Evolutionary conservation across 2,113 vertebrate genomes (phyloP).

Genomic region (Orycteropus afer): DNA sequence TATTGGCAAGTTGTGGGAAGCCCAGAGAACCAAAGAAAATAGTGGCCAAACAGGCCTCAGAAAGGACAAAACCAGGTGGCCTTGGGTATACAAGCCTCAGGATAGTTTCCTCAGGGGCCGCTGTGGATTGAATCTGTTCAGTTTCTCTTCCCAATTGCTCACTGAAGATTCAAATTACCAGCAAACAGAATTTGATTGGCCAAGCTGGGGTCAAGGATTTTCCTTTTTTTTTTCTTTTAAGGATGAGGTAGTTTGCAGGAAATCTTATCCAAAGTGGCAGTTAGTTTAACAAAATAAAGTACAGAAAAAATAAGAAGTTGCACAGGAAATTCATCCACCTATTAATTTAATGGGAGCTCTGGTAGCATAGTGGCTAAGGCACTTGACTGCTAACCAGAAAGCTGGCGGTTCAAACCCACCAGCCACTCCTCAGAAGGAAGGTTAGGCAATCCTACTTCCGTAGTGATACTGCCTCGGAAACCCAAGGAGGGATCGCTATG

Average conservation of each 20-base stretch:
- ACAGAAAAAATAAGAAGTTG: neutral
- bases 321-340: neutral
- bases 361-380: too few relatives aligned
- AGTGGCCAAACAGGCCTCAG: neutral
- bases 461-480: too few relatives aligned
- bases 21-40: constrained; percentile 26
- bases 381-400: too few relatives aligned
- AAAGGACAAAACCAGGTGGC: neutral
- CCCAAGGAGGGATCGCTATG: too few relatives aligned
- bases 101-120: neutral
- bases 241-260: neutral
- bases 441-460: too few relatives aligned
- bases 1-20: neutral
- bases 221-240: neutral
- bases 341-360: too few relatives aligned
- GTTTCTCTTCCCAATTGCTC: neutral
- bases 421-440: too few relatives aligned
- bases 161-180: neutral
- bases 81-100: neutral
- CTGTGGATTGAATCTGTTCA: neutral
- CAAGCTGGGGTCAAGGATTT: neutral
- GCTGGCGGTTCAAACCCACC: too few relatives aligned
- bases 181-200: neutral
- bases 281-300: neutral
- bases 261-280: neutral